These are phyloP conservation scores for Centruroides sculpturatus DNA, from an alignment of 1,140 invertebrate genomes.

Conservation along the genomic window DNA sequence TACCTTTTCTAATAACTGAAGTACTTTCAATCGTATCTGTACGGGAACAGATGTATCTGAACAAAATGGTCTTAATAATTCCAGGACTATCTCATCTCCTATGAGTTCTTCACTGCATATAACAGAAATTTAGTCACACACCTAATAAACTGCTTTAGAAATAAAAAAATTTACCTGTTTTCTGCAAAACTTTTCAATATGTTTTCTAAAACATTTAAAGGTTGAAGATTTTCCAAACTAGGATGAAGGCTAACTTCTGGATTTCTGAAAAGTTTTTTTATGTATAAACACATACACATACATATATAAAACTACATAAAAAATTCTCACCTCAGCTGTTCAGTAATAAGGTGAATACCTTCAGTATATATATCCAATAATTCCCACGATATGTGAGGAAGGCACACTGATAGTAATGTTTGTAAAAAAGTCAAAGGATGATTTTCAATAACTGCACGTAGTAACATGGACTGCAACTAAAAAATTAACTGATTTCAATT, in stretches of 20 bases:
- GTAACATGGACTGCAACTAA: too few species aligned
- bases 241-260: too few species aligned
- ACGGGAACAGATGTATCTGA: slow-evolving; percentile 6
- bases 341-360: neutral
- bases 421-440: too few species aligned
- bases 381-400: too few species aligned
- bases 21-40: slow-evolving; percentile 1
- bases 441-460: too few species aligned
- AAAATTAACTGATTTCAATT: too few species aligned
- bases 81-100: slow-evolving; percentile 7
- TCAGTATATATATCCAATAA: too few species aligned
- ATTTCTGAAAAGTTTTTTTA: too few species aligned
- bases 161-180: neutral
- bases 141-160: neutral
- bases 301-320: too few species aligned
- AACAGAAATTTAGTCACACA: too few species aligned
- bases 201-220: neutral
- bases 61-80: slow-evolving; percentile 9
- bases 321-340: neutral
- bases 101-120: slow-evolving; percentile 8
- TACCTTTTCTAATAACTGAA: slow-evolving; percentile 13
- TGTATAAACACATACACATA: too few species aligned
- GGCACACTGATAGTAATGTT: too few species aligned
- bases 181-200: neutral
- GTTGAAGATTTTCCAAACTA: neutral